Base-by-base conservation (phyloP, 1,140 invertebrate species). In the Microplitis mediator region DNA sequence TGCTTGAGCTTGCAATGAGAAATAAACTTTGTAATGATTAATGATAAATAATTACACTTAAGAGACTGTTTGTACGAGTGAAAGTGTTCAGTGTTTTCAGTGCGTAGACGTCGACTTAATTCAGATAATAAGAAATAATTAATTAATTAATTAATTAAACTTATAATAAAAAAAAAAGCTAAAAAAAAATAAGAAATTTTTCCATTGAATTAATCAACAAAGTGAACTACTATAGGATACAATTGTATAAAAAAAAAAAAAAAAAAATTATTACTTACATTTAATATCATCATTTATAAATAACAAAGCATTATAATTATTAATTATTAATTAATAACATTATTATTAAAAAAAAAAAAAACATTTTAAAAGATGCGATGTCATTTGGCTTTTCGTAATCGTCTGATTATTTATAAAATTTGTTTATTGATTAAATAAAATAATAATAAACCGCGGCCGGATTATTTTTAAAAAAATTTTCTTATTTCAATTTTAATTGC, bases 281-380 rank as follows among this genome's bases (percentile, higher is more conserved):
- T 76, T 65, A 75, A 73, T 67, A 73, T 69, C 75, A 76, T 73
- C 63, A 35, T 69, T 73, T 69, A 73, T 54, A 16, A 54, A 54
- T 54, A 54, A 54, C 52, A 54, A 54, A 54, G 9, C 13, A 54
- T 54, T 54, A 14, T 76, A 51, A 74, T 72, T 62, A 31, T 60
- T 52, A 69, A 76, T 76, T 36, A 60, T 62, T 16, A 52, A 58
- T 58, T 14, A 31, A 34, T 14, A 56, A 58, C 2, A 36, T 14
- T n/a, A 56, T 35, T 11, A 56, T 69, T 9, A 69, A 61, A 31
- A 61, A 61, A 31, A 34, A 23, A 54, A 14, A 23, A 56, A 23
- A 56, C 4, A 56, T 6, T 23, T 45, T n/a, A 50, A 50, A 50
- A 8, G 14, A 13, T 54, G 14, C 9, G 13, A 54, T 5, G 52